A percentile compares a stretch with the other conserved stretches of the same genome.
phyloP scores from a whole-genome alignment of 64 coral and sea anemone species.

The Pocillopora verrucosa region DNA sequence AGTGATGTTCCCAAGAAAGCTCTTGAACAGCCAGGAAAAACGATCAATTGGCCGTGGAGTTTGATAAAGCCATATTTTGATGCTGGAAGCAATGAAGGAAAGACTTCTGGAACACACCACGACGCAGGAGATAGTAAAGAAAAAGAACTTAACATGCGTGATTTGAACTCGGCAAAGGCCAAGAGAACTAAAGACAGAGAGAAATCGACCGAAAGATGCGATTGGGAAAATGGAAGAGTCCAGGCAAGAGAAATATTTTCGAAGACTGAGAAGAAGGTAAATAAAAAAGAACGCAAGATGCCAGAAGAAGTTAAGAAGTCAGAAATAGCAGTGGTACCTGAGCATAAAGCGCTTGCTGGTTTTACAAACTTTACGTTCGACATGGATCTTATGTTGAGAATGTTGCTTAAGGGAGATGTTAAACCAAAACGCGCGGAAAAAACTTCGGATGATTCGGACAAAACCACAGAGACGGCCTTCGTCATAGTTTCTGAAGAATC shows the following conservation, averaged over 20 bases:
- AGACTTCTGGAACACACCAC: not conserved
- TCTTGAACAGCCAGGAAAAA: not conserved
- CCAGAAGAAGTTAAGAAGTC: not conserved
- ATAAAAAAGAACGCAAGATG: too few species aligned
- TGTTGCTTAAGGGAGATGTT: not conserved
- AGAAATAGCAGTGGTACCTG: not conserved
- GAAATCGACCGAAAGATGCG: not conserved
- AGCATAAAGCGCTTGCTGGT: not conserved
- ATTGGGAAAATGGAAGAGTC: not conserved
- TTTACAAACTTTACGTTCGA: constrained; percentile 13
- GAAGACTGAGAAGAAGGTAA: not conserved
- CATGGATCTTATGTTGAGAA: not conserved
- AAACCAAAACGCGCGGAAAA: not conserved
- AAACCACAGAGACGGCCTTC: not conserved
- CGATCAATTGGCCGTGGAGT: not conserved
- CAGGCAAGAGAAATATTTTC: not conserved
- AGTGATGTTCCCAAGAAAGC: not conserved
- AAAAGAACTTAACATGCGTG: not conserved
- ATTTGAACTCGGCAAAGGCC: not conserved
- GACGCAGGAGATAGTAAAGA: not conserved
- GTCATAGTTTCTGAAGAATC: constrained; percentile 20
- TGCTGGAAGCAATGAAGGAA: not conserved
- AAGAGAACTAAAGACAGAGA: not conserved
- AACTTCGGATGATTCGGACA: not conserved
- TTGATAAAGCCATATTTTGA: not conserved